Percentiles rank a stretch among this genome's conserved stretches.
Conservation (phyloP, 2,113 vertebrate species). For the Neogobius melanostomus region DNA sequence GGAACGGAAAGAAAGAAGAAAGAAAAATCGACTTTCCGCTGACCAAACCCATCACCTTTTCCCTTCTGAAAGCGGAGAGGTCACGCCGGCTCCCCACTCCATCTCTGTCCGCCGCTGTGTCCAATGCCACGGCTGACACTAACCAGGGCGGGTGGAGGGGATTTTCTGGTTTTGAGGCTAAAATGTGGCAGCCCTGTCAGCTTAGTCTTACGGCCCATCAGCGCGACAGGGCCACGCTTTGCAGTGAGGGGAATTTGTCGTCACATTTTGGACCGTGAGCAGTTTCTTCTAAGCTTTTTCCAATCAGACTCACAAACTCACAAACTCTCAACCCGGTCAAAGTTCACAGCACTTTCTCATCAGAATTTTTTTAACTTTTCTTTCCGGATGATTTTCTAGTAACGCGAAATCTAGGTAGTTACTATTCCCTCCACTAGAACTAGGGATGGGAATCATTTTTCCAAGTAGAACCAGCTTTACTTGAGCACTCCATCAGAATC, state of each 20-base stretch:
- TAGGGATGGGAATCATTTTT: no score
- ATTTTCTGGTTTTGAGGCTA: constrained; percentile 38
- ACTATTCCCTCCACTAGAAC: no score
- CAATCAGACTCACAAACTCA: no score
- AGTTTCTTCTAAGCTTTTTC: constrained; percentile 43
- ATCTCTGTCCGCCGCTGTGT: constrained; percentile 45
- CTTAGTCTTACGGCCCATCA: constrained; percentile 61
- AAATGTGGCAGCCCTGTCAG: constrained; percentile 57
- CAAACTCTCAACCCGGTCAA: no score
- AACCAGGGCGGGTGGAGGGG: constrained; percentile 29
- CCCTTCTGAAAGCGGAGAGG: constrained; percentile 55
- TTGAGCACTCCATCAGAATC: no score
- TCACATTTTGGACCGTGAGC: constrained; percentile 40
- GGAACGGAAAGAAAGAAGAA: constrained; percentile 14
- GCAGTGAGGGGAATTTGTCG: constrained; percentile 55
- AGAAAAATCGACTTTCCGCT: constrained; percentile 67
- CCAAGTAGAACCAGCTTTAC: no score
- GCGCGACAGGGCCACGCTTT: constrained; percentile 41
- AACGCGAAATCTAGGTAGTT: no score
- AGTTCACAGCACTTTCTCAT: no score
- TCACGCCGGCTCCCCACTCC: constrained; percentile 47
- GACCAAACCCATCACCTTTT: constrained; percentile 67
- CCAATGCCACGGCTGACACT: constrained; percentile 34
- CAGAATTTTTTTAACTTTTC: no score
- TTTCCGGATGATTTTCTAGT: no score